A percentile compares a stretch with the other conserved stretches of the same genome.
Evolutionary conservation across 1,140 invertebrate genomes (phyloP).

Genomic region (Ips nitidus): DNA sequence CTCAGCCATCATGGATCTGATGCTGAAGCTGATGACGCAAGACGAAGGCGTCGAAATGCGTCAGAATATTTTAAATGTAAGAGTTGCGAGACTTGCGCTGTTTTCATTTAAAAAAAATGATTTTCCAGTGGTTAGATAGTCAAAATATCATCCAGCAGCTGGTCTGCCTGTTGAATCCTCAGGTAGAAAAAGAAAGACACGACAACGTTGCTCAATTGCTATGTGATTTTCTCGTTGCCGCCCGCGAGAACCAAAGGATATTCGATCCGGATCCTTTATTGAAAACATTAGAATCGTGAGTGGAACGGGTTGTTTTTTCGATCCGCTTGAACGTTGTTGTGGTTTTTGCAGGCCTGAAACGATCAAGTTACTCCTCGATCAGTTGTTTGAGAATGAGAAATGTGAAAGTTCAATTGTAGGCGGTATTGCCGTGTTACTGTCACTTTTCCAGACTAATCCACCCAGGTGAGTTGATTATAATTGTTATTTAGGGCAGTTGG

Average conservation of each 20-base stretch:
- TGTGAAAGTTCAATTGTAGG: conserved; percentile 75
- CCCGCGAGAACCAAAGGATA: conserved; percentile 65
- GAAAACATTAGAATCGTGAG: conserved; percentile 72
- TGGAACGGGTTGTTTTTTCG: conserved; percentile 34
- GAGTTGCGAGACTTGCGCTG: conserved; percentile 27
- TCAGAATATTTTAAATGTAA: conserved; percentile 81
- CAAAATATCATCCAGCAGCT: conserved; percentile 82
- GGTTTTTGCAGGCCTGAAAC: conserved; percentile 62
- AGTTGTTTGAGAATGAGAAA: conserved; percentile 69
- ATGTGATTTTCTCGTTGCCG: conserved; percentile 75
- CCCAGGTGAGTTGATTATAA: conserved; percentile 39
- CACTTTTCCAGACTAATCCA: conserved; percentile 63
- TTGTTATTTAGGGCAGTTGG: no score
- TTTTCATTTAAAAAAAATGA: not conserved
- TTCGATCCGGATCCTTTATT: conserved; percentile 67
- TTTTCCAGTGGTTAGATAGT: conserved; percentile 87
- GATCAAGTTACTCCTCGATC: conserved; percentile 66
- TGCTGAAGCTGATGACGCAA: conserved; percentile 84
- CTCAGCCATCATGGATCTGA: conserved; percentile 93
- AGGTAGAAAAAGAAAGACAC: conserved; percentile 72
- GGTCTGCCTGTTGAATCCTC: conserved; percentile 76
- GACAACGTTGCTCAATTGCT: conserved; percentile 79
- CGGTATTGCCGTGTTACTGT: conserved; percentile 77
- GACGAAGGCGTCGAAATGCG: conserved; percentile 78
- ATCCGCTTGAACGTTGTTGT: not conserved